phyloP scores from a whole-genome alignment of 1,140 invertebrate species.

The Melipona quadrifasciata region DNA sequence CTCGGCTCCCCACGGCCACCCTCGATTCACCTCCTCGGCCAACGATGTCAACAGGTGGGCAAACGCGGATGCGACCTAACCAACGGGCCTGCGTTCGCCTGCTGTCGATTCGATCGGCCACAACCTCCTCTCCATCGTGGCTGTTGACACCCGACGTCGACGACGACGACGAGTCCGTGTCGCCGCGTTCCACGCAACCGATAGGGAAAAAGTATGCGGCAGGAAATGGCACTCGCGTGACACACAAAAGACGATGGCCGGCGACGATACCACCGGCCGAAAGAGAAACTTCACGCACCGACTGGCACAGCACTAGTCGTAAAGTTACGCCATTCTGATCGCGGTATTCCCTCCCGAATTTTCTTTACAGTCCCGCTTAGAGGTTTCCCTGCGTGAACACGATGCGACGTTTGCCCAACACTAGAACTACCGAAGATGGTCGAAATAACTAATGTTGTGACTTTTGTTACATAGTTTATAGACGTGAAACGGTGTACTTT shows the following conservation, averaged over 20 bases:
- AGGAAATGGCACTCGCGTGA: constrained; percentile 40
- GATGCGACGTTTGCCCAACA: not conserved
- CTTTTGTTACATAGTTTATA: too few relatives aligned
- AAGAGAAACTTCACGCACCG: constrained; percentile 13
- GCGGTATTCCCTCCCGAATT: not conserved
- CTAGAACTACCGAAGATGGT: too few relatives aligned
- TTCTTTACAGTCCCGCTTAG: not conserved
- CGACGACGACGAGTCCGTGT: not conserved
- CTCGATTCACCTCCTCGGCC: constrained; percentile 50
- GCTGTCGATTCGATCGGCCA: constrained; percentile 62
- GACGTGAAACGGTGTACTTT: too few relatives aligned
- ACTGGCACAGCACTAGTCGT: not conserved
- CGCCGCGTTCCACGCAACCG: constrained; percentile 31
- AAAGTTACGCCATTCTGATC: not conserved
- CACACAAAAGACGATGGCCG: constrained; percentile 14
- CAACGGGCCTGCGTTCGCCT: constrained; percentile 52
- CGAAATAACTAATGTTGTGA: too few relatives aligned
- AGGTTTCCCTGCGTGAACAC: not conserved
- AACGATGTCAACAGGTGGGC: constrained; percentile 66
- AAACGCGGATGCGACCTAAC: constrained; percentile 61
- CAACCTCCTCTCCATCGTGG: constrained; percentile 26
- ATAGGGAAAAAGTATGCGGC: constrained; percentile 8
- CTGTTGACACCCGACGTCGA: constrained; percentile 12
- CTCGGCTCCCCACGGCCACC: constrained; percentile 21
- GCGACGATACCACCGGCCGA: not conserved